These are phyloP conservation scores for Coilia nasus DNA, from an alignment of 2,797 vertebrate genomes.

Conservation along the genomic window DNA sequence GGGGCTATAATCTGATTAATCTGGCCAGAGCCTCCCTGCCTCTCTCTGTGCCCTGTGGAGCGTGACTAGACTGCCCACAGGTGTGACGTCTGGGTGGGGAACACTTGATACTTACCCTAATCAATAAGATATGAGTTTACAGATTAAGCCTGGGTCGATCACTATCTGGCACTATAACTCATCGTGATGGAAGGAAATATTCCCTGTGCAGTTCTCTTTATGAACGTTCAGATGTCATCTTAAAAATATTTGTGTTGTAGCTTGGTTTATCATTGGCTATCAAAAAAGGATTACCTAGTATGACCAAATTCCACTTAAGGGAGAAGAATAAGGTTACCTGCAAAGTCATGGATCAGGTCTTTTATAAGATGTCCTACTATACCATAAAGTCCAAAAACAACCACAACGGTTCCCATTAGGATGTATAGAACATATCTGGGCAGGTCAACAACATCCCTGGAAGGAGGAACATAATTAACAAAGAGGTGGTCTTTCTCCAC, in stretches of 20 bases:
- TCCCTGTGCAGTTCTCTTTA: not conserved
- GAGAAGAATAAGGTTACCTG: slow-evolving; percentile 61
- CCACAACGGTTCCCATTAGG: slow-evolving; percentile 68
- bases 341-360: slow-evolving; percentile 77
- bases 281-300: not conserved
- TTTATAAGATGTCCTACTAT: slow-evolving; percentile 81
- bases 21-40: slow-evolving; percentile 1
- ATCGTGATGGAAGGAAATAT: not conserved
- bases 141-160: not conserved
- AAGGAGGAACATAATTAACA: slow-evolving; percentile 70
- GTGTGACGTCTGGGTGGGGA: not conserved
- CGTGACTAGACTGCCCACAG: slow-evolving; percentile 1
- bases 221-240: not conserved
- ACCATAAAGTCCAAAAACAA: slow-evolving; percentile 73
- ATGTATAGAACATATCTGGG: slow-evolving; percentile 72
- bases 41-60: slow-evolving; percentile 11
- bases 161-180: not conserved
- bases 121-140: not conserved
- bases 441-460: slow-evolving; percentile 71
- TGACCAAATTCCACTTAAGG: not conserved
- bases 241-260: not conserved
- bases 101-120: not conserved
- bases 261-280: not conserved
- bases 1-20: slow-evolving; percentile 44
- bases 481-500: slow-evolving; percentile 59